Conservation (phyloP, 2,888 invertebrate species). For the Rhagium mordax region DNA sequence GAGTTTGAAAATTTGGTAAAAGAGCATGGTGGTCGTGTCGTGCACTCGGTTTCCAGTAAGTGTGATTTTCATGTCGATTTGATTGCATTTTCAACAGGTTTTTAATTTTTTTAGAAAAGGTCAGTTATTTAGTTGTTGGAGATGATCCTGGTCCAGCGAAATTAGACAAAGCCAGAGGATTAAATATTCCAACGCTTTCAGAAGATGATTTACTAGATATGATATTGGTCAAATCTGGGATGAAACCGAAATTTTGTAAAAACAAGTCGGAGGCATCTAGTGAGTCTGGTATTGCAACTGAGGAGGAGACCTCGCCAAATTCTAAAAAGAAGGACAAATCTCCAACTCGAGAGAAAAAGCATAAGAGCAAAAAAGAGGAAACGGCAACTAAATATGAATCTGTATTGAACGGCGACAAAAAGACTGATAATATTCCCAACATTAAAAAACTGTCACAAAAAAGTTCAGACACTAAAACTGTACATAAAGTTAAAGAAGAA, state of each 20-base stretch:
- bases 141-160: slow-evolving; percentile 91
- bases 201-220: slow-evolving; percentile 90
- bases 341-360: background rate
- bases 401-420: background rate
- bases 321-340: slow-evolving; percentile 20
- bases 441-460: background rate
- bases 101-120: slow-evolving; percentile 67
- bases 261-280: slow-evolving; percentile 42
- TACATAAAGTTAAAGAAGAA: background rate
- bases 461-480: background rate
- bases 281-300: slow-evolving; percentile 54
- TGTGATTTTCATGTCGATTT: background rate
- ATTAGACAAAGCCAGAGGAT: slow-evolving; percentile 80
- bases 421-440: slow-evolving; percentile 14
- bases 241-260: slow-evolving; percentile 57
- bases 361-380: background rate
- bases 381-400: slow-evolving; percentile 4
- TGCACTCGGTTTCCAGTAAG: slow-evolving; percentile 80
- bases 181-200: slow-evolving; percentile 81
- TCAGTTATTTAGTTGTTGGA: slow-evolving; percentile 87
- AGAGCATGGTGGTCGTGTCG: slow-evolving; percentile 86
- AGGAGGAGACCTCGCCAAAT: slow-evolving; percentile 37
- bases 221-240: slow-evolving; percentile 76
- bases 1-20: slow-evolving; percentile 83
- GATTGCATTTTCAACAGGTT: slow-evolving; percentile 23